Evolutionary conservation across 2,113 vertebrate species (phyloP), one percentile per base, ranked within the genome.

Genomic region (Gobius niger): DNA sequence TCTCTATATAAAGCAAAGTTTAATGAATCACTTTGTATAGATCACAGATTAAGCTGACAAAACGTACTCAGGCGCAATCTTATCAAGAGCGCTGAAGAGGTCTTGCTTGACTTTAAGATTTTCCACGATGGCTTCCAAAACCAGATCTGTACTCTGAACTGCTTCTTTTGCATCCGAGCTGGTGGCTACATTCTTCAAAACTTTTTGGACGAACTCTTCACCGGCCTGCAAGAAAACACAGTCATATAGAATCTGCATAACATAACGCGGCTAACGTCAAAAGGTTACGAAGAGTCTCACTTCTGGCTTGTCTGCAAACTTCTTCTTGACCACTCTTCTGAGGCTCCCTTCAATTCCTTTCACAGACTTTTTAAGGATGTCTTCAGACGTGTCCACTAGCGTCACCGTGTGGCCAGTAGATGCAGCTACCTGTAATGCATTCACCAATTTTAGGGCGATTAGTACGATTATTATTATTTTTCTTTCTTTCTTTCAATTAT

Each of bases 91-190:
- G 56, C 93, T 88, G 84, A 99, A 99, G 53, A 99, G 92, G 57
- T 94, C 91, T 13, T 92, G 95, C 82, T 99, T 99, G 67, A 96
- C 44, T 51, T 94, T 85, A 10, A 96, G 71, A 60, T 98, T 98
- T 91, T 99, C 97, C 77, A 98, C 92, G 6, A 99, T 96, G 83
- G 98, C 98, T 83, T 99, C 98, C 88, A 99, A 73, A 77, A 99
- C 95, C 16, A 99, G 92, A 88, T 99, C 97, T 0, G 95, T 92
- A 78, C 91, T 88, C 78, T 95, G 91, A 16, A 94, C 94, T 0
- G 92, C 93, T 0, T 95, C 81, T 0, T 76, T 92, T 0, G 94
- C 91, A 0, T 99, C 96, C 0, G 95, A 94, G 42, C 90, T 95
- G 5, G 85, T 93, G 0, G 93, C 91, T 24, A 99, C 68, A 49